These are phyloP conservation scores for Chironomus tepperi DNA, from an alignment of 1,140 invertebrate species.

Conservation along the genomic window DNA sequence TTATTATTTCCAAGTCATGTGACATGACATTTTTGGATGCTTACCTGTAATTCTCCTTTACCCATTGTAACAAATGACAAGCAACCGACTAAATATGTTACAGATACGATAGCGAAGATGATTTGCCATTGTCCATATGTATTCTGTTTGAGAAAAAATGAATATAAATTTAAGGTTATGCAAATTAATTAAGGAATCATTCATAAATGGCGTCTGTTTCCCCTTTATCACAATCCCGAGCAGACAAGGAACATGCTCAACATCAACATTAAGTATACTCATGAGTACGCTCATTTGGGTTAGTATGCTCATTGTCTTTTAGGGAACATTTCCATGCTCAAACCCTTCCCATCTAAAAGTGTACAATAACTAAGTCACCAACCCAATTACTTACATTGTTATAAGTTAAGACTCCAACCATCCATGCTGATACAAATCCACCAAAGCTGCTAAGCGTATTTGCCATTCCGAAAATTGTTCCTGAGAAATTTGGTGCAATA, in stretches of 20 bases:
- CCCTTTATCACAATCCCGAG: too few relatives aligned
- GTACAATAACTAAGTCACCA: background rate
- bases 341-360: too few relatives aligned
- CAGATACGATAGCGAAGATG: slow-evolving; percentile 73
- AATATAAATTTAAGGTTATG: background rate
- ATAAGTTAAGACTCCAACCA: slow-evolving; percentile 75
- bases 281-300: too few relatives aligned
- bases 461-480: slow-evolving; percentile 82
- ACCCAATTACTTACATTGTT: slow-evolving; percentile 48
- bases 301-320: too few relatives aligned
- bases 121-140: slow-evolving; percentile 70
- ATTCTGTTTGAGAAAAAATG: slow-evolving; percentile 46
- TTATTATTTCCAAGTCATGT: background rate
- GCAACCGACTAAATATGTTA: slow-evolving; percentile 60
- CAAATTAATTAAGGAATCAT: slow-evolving; percentile 29
- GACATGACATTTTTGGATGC: slow-evolving; percentile 26
- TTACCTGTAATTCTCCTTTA: slow-evolving; percentile 54
- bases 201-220: slow-evolving; percentile 37
- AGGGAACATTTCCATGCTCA: too few relatives aligned
- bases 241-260: too few relatives aligned
- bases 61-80: slow-evolving; percentile 59
- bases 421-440: slow-evolving; percentile 73
- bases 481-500: slow-evolving; percentile 83
- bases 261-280: too few relatives aligned
- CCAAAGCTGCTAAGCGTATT: slow-evolving; percentile 84